phyloP scores from a whole-genome alignment of 2,888 invertebrate genomes.

The Microctonus aethiopoides region DNA sequence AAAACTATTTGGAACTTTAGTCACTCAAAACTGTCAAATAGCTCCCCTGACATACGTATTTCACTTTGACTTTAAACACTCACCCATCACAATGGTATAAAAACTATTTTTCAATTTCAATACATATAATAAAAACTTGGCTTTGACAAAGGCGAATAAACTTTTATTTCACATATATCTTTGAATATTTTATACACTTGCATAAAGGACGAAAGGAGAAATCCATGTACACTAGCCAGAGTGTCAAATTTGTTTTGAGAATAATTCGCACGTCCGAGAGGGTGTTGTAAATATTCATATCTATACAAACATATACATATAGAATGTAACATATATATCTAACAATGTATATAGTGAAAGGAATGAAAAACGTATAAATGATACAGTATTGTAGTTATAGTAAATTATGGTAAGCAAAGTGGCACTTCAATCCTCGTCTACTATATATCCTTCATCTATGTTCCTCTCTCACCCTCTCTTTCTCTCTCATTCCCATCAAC shows the following conservation, averaged over 20 bases:
- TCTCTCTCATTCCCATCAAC: not conserved
- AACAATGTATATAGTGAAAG: not conserved
- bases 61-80: not conserved
- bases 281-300: conserved; percentile 7
- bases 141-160: not conserved
- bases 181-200: not conserved
- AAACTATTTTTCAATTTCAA: not conserved
- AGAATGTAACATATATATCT: not conserved
- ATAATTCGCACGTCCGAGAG: conserved; percentile 15
- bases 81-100: not conserved
- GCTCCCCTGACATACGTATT: not conserved
- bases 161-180: not conserved
- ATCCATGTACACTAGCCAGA: not conserved
- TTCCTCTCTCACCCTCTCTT: not conserved
- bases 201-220: not conserved
- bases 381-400: not conserved
- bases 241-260: not conserved
- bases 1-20: not conserved
- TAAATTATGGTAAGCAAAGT: not conserved
- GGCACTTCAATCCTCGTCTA: conserved; percentile 11
- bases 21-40: not conserved
- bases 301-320: not conserved
- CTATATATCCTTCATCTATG: conserved; percentile 4
- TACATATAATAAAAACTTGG: not conserved
- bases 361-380: not conserved